Base-by-base conservation (phyloP, 2,888 invertebrate species). In the Lepidonotus clava region DNA sequence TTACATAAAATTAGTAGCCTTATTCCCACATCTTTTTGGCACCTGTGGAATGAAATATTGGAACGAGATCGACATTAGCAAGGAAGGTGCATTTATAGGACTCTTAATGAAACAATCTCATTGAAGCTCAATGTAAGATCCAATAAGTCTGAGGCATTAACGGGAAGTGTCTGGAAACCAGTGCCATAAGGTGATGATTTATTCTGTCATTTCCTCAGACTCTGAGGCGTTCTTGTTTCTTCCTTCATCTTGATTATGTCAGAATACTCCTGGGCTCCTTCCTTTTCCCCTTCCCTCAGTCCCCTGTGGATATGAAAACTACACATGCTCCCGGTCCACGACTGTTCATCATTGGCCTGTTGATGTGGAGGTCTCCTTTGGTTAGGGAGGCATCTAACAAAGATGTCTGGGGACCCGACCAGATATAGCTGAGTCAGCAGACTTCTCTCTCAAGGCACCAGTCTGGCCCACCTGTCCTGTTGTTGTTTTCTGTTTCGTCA, bases 31-130 rank as follows among this genome's bases (percentile, higher is more conserved):
- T n/a, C n/a, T n/a, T n/a, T n/a, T n/a, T n/a, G n/a, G n/a, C n/a
- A n/a, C n/a, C n/a, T 71, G 36, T 14, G 36, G 34, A 71, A 71
- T 71, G 71, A 71, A 71, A 71, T 71, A 71, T 71, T 71, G 71
- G 34, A 71, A 71, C 71, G 14, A 21, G 36, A 71, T 71, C 71
- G n/a, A 38, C 0, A n/a, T 34, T 24, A 28, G 61, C 24, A 28
- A 32, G 61, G 14, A 61, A 61, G 5, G 2, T 71, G 11, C 38
- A n/a, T 14, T 38, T 34, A 24, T 38, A 36, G 38, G 36, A 71
- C 0, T 71, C 18, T 71, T 71, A 71, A 71, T 71, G 71, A 21
- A 34, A 71, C 38, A 71, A 71, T 38, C 18, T 71, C 71, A 71
- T 71, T 71, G 14, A 34, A 11, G 36, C 1, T 1, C 11, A 21